phyloP scores from a whole-genome alignment of 2,113 vertebrate species.

The Spizaetus ornatus region DNA sequence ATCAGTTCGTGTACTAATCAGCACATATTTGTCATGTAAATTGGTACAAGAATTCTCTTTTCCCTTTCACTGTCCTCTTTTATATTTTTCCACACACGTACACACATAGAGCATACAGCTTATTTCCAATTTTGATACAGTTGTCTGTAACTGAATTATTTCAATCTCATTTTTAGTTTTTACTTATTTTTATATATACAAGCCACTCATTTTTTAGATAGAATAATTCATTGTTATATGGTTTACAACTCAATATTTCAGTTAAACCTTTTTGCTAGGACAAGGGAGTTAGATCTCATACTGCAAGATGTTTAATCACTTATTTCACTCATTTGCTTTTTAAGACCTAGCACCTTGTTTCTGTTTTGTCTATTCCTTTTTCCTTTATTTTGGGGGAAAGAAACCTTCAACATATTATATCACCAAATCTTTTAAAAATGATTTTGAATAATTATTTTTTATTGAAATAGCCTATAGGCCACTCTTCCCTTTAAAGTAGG shows the following conservation, averaged over 20 bases:
- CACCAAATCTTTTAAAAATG: background rate
- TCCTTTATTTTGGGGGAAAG: background rate
- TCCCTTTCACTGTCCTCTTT: background rate
- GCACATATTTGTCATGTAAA: background rate
- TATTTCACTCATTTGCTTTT: background rate
- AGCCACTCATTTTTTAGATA: background rate
- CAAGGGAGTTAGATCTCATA: background rate
- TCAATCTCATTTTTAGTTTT: background rate
- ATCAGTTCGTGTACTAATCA: background rate
- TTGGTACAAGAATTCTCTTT: background rate
- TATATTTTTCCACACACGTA: background rate
- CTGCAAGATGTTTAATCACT: background rate
- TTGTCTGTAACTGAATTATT: background rate
- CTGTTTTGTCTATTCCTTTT: background rate
- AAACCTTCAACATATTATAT: background rate
- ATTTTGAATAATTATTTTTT: background rate
- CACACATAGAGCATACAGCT: background rate
- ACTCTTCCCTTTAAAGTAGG: background rate
- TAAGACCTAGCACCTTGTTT: background rate
- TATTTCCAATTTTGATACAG: background rate
- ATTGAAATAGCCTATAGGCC: background rate
- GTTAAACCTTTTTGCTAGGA: background rate
- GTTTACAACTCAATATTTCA: background rate
- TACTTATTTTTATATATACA: background rate
- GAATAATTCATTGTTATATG: background rate